These are phyloP conservation scores for Apostichopus parvimensis DNA, from an alignment of 35 echinoderm and acorn worm genomes.

Conservation along the genomic window DNA sequence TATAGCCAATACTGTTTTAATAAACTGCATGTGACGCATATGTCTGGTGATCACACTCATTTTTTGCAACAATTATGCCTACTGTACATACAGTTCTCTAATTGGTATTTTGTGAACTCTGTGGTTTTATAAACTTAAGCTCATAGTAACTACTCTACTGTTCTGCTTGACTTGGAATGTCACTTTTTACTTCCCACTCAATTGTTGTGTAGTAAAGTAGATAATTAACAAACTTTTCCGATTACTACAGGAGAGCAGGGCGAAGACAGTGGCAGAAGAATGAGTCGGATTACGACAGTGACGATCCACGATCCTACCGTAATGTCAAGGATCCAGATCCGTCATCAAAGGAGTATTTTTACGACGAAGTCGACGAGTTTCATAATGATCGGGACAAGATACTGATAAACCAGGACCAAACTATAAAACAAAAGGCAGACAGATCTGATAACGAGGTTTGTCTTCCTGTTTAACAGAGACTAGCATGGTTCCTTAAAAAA, in stretches of 20 bases:
- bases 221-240: too few species aligned
- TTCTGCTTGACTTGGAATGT: not conserved
- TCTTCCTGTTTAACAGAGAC: not conserved
- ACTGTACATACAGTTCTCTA: too few species aligned
- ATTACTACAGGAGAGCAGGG: constrained; percentile 43
- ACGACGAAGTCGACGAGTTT: constrained; percentile 89
- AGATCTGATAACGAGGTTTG: constrained; percentile 78
- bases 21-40: too few species aligned
- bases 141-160: not conserved
- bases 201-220: not conserved
- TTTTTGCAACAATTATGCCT: too few species aligned
- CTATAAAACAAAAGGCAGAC: not conserved
- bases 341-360: constrained; percentile 63
- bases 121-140: too few species aligned
- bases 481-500: too few species aligned
- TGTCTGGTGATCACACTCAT: too few species aligned
- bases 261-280: constrained; percentile 48
- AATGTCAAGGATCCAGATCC: constrained; percentile 66
- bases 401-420: constrained; percentile 47
- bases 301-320: constrained; percentile 75
- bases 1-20: too few species aligned
- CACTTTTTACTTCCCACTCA: not conserved
- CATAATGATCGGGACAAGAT: constrained; percentile 84
- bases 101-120: too few species aligned
- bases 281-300: constrained; percentile 91